These are phyloP conservation scores for Acanthiza pusilla DNA, from an alignment of 2,797 vertebrate species.

Conservation along the genomic window DNA sequence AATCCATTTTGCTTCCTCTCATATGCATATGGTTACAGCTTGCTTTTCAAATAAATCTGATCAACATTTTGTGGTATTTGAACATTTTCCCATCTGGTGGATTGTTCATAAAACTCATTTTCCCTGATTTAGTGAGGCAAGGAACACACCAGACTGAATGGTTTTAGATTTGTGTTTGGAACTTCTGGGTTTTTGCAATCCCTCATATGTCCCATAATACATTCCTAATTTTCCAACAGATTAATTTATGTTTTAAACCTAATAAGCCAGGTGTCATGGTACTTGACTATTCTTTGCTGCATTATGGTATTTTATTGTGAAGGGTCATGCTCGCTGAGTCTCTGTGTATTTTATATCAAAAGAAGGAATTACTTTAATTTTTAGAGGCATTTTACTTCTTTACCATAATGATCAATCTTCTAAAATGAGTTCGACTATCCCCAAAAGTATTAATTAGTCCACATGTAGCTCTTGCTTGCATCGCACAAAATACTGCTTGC, in stretches of 20 bases:
- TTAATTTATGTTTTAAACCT: slow-evolving; percentile 46
- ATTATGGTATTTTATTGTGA: background rate
- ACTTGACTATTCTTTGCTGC: background rate
- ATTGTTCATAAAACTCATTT: slow-evolving; percentile 74
- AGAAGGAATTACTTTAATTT: background rate
- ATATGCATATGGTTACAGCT: slow-evolving; percentile 69
- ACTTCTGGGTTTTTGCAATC: slow-evolving; percentile 2
- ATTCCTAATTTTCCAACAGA: slow-evolving; percentile 56
- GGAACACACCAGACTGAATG: slow-evolving; percentile 33
- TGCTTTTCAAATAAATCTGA: slow-evolving; percentile 74
- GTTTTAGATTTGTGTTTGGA: slow-evolving; percentile 51
- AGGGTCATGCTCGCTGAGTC: background rate
- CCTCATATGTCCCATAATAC: slow-evolving; percentile 23
- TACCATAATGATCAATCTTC: background rate
- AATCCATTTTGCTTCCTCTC: slow-evolving; percentile 57
- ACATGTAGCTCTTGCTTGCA: slow-evolving; percentile 11
- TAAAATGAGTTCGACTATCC: slow-evolving; percentile 3
- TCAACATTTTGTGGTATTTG: slow-evolving; percentile 64
- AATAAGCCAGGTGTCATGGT: slow-evolving; percentile 7
- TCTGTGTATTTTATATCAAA: background rate
- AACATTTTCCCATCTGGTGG: slow-evolving; percentile 74
- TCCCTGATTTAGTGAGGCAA: slow-evolving; percentile 66
- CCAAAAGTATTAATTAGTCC: slow-evolving; percentile 19
- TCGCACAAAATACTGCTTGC: slow-evolving; percentile 21
- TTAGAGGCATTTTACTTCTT: background rate